Evolutionary conservation across 2,797 vertebrate species (phyloP).

Genomic region (Meriones psammophilus): DNA sequence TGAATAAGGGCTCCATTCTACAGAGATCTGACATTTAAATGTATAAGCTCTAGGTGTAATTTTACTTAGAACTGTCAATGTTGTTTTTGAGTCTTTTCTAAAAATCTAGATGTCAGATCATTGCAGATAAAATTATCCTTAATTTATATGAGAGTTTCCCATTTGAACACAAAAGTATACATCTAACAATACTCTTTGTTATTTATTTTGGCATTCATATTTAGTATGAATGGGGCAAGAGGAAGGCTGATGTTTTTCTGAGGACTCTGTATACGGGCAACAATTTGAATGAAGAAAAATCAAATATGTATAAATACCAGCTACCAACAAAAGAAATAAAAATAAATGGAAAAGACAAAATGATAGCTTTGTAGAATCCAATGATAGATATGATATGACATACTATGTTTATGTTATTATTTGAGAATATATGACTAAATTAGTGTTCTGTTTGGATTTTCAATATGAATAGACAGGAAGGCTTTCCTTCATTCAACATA

Average conservation of each 20-base stretch:
- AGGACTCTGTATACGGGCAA: conserved; percentile 17
- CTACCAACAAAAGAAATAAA: conserved; percentile 54
- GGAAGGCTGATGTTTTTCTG: conserved; percentile 35
- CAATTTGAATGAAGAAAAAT: conserved; percentile 45
- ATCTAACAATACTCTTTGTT: conserved; percentile 28
- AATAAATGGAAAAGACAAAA: conserved; percentile 30
- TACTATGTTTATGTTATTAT: neutral
- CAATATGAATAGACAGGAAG: neutral
- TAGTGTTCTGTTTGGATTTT: conserved; percentile 47
- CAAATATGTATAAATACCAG: neutral
- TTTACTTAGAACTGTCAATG: conserved; percentile 22
- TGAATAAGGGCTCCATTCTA: conserved; percentile 10
- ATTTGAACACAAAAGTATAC: conserved; percentile 4
- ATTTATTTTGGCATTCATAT: conserved; percentile 34
- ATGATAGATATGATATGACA: conserved; percentile 1
- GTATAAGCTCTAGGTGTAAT: neutral
- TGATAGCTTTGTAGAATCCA: conserved; percentile 15
- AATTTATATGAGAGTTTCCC: conserved; percentile 22
- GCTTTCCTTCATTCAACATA: neutral
- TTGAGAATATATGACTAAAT: conserved; percentile 41
- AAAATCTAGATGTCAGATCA: conserved; percentile 28
- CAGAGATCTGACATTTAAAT: conserved; percentile 57
- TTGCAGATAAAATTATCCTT: neutral
- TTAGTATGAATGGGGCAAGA: neutral
- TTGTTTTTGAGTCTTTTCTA: conserved; percentile 35